These are phyloP conservation scores for Harpegnathos saltator DNA, from an alignment of 1,140 invertebrate genomes.

Conservation along the genomic window DNA sequence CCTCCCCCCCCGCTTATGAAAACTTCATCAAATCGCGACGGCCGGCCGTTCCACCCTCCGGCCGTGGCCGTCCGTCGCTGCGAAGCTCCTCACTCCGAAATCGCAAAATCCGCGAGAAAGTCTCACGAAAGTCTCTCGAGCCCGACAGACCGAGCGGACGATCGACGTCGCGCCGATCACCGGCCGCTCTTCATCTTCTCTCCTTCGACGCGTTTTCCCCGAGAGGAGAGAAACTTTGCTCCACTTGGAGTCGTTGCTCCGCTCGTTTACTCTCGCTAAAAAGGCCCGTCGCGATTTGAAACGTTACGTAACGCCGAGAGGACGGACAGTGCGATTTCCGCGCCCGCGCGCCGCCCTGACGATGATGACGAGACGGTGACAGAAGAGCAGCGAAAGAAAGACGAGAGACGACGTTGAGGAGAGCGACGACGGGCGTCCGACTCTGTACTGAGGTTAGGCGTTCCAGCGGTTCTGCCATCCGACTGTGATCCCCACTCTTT, in stretches of 20 bases:
- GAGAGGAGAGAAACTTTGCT: neutral
- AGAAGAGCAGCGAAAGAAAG: neutral
- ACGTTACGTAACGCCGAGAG: neutral
- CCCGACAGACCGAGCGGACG: too few species aligned
- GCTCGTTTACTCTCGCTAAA: too few species aligned
- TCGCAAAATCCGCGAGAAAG: too few species aligned
- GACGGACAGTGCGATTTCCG: neutral
- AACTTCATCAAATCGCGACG: too few species aligned
- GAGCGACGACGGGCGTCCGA: slow-evolving; percentile 51
- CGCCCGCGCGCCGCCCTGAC: too few species aligned
- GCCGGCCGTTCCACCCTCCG: too few species aligned
- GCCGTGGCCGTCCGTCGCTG: too few species aligned
- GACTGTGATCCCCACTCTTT: slow-evolving; percentile 55
- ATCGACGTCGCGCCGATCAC: too few species aligned
- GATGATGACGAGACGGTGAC: too few species aligned
- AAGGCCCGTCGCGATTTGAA: neutral
- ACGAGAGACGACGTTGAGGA: neutral
- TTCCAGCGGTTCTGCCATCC: slow-evolving; percentile 31
- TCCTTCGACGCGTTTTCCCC: neutral
- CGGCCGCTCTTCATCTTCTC: neutral
- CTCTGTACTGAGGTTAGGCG: slow-evolving; percentile 65
- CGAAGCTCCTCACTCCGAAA: too few species aligned
- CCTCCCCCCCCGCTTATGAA: too few species aligned
- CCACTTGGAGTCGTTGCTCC: neutral
- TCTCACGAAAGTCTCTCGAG: too few species aligned